Evolutionary conservation across 1,140 invertebrate genomes (phyloP).

Genomic region (Drosophila takahashii): DNA sequence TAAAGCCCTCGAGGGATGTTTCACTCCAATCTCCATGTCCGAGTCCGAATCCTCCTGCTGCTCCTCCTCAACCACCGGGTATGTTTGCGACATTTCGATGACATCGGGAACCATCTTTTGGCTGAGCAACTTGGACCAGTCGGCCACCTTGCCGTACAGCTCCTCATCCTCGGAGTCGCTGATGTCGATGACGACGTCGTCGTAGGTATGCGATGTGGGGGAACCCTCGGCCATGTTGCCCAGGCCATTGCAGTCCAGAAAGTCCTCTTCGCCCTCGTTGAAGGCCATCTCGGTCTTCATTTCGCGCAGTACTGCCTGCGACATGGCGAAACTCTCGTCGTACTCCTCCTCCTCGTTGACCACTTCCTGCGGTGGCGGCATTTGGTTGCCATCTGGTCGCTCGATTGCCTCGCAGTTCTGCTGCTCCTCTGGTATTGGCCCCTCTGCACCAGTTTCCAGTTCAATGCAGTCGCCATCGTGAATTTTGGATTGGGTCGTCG

Average conservation of each 20-base stretch:
- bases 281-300: constrained; percentile 72
- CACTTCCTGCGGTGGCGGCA: background rate
- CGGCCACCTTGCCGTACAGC: constrained; percentile 55
- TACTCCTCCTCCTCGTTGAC: constrained; percentile 47
- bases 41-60: background rate
- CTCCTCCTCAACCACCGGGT: constrained; percentile 23
- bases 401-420: too few relatives aligned
- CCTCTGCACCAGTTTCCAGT: constrained; percentile 11
- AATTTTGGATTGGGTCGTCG: constrained; percentile 5
- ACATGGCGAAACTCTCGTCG: constrained; percentile 55
- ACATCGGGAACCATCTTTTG: constrained; percentile 29
- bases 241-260: background rate
- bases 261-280: constrained; percentile 18
- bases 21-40: constrained; percentile 7
- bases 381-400: too few relatives aligned
- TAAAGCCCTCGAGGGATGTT: background rate
- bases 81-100: constrained; percentile 47
- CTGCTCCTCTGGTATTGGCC: background rate
- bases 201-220: constrained; percentile 16
- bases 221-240: background rate
- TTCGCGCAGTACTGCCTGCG: constrained; percentile 57
- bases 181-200: constrained; percentile 53
- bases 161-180: constrained; percentile 56
- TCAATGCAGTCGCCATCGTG: constrained; percentile 59
- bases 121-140: constrained; percentile 73